These are phyloP conservation scores for Acanthurus tractus DNA, from an alignment of 2,797 vertebrate species.

Conservation along the genomic window DNA sequence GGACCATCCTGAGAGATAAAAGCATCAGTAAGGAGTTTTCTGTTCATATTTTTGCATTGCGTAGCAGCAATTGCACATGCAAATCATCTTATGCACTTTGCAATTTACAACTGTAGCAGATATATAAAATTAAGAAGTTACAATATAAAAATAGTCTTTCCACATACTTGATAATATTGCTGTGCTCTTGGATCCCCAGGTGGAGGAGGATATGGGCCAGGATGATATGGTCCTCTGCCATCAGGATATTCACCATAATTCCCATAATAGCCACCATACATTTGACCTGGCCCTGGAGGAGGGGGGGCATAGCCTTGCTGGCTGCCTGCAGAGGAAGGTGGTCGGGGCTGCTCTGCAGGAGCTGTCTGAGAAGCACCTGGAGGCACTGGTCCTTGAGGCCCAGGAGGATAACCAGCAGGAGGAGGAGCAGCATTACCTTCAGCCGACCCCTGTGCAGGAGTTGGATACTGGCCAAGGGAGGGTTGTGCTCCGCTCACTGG, in stretches of 20 bases:
- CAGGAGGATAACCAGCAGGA: conserved; percentile 54
- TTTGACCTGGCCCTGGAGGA: conserved; percentile 72
- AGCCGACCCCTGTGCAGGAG: conserved; percentile 59
- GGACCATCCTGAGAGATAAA: conserved; percentile 81
- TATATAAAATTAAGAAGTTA: background rate
- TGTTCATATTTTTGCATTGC: too few relatives aligned
- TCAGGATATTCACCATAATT: conserved; percentile 88
- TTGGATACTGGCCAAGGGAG: conserved; percentile 53
- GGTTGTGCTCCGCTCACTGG: conserved; percentile 56
- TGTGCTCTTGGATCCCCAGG: conserved; percentile 87
- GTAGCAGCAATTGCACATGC: background rate
- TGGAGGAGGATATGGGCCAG: conserved; percentile 82
- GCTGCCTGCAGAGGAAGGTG: conserved; percentile 84
- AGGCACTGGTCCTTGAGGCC: conserved; percentile 56
- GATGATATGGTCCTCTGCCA: conserved; percentile 82
- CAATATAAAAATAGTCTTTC: background rate
- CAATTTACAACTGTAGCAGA: background rate
- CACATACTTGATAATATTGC: conserved; percentile 91
- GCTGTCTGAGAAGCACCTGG: conserved; percentile 54
- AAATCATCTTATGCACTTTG: background rate
- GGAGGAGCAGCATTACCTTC: conserved; percentile 50
- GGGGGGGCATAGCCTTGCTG: conserved; percentile 85
- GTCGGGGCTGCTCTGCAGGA: conserved; percentile 83
- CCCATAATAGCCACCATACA: conserved; percentile 83
- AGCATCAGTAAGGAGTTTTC: background rate